Base-by-base conservation (phyloP, 2,888 invertebrate genomes). In the Gasteruption jaculator region DNA sequence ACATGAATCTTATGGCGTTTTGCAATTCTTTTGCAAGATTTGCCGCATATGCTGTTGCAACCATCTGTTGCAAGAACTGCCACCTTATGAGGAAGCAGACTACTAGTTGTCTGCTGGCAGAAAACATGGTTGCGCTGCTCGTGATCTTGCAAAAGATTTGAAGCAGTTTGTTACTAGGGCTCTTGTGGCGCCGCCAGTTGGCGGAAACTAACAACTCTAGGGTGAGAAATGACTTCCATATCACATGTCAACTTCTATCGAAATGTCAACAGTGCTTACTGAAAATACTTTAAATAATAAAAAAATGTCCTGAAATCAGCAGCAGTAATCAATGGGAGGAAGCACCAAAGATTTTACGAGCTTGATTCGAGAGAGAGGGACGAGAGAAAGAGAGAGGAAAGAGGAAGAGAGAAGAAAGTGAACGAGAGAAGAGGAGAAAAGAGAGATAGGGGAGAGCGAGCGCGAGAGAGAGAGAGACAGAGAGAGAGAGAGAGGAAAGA, bases 141-240 rank as follows among this genome's bases (percentile, higher is more conserved):
- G n/a, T n/a, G n/a, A n/a, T n/a, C n/a, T n/a, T n/a, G n/a, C n/a
- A n/a, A n/a, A n/a, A n/a, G n/a, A n/a, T n/a, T n/a, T n/a, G n/a
- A n/a, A n/a, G n/a, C n/a, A n/a, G n/a, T n/a, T n/a, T n/a, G n/a
- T n/a, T n/a, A n/a, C n/a, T n/a, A n/a, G n/a, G n/a, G n/a, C n/a
- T n/a, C n/a, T n/a, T n/a, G n/a, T n/a, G n/a, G n/a, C n/a, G n/a
- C n/a, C n/a, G n/a, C n/a, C n/a, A n/a, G n/a, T n/a, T n/a, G n/a
- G n/a, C n/a, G n/a, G 14, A 12, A 18, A 30, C 5, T 16, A 21
- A 29, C 20, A 11, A 21, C 11, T 16, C 12, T 6, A 30, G 20
- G 33, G 45, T 43, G 49, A 49, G 46, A 46, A 48, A 48, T 48
- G 48, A 48, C 47, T 43, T n/a, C n/a, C n/a, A n/a, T n/a, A n/a